Evolutionary conservation across 1,140 invertebrate genomes (phyloP).

Genomic region (Episyrphus balteatus): DNA sequence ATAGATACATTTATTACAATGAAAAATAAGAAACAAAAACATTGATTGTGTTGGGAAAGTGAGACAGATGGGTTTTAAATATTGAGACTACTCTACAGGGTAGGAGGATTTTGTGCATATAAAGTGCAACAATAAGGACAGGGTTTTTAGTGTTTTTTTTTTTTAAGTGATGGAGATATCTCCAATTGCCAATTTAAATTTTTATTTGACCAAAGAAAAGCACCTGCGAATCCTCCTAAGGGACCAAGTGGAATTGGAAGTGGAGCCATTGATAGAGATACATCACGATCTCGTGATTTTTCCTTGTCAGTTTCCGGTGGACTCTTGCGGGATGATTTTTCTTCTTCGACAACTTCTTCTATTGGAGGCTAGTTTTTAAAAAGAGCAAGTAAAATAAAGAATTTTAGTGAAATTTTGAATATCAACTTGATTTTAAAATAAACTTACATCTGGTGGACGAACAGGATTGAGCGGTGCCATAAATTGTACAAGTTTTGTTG

Average conservation of each 20-base stretch:
- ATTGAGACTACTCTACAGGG: not conserved
- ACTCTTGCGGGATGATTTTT: slow-evolving; percentile 46
- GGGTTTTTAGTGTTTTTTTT: not conserved
- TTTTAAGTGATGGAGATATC: not conserved
- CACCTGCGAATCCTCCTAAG: slow-evolving; percentile 35
- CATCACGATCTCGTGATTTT: slow-evolving; percentile 39
- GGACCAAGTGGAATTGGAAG: slow-evolving; percentile 33
- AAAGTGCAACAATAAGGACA: not conserved
- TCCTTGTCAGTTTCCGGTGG: slow-evolving; percentile 55
- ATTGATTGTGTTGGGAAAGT: not conserved
- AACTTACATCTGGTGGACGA: slow-evolving; percentile 64
- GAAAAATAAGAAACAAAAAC: not conserved
- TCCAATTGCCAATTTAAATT: not conserved
- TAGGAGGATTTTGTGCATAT: not conserved
- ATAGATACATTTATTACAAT: not conserved
- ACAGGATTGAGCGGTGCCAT: slow-evolving; percentile 62
- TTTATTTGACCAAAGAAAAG: not conserved
- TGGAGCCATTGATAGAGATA: slow-evolving; percentile 35
- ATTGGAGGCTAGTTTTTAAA: slow-evolving; percentile 24
- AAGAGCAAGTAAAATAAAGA: not conserved
- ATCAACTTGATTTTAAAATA: no score
- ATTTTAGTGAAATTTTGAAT: not conserved
- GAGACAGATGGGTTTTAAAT: not conserved
- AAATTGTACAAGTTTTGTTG: slow-evolving; percentile 66
- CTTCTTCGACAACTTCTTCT: slow-evolving; percentile 48